A percentile compares a stretch with the other conserved stretches of the same genome.
phyloP scores from a whole-genome alignment of 2,888 invertebrate species.

The Erebia epiphron region DNA sequence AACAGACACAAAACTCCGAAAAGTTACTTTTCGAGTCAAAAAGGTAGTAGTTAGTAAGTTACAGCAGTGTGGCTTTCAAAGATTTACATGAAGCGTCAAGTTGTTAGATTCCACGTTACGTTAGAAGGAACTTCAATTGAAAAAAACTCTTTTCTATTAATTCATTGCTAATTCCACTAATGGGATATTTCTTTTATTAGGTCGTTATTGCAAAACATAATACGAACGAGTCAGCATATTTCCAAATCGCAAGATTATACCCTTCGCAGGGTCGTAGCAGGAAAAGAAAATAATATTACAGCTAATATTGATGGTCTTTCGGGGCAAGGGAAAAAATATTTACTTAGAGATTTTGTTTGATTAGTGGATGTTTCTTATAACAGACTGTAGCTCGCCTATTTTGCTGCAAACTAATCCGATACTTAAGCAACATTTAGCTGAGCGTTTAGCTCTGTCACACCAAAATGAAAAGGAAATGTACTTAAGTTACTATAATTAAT shows the following conservation, averaged over 20 bases:
- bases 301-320: slow-evolving; percentile 15
- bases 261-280: not conserved
- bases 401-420: not conserved
- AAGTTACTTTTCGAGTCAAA: too few relatives aligned
- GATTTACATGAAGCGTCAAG: too few relatives aligned
- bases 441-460: too few relatives aligned
- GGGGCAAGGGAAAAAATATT: slow-evolving; percentile 8
- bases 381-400: not conserved
- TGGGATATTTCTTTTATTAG: slow-evolving; percentile 3
- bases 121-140: not conserved
- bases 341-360: slow-evolving; percentile 8
- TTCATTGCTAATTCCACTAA: not conserved
- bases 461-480: too few relatives aligned
- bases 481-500: too few relatives aligned
- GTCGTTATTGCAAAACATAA: slow-evolving; percentile 8
- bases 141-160: not conserved
- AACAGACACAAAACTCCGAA: too few relatives aligned
- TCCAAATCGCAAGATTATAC: not conserved
- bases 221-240: slow-evolving; percentile 4
- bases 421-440: not conserved
- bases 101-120: too few relatives aligned
- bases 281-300: slow-evolving; percentile 19
- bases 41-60: too few relatives aligned
- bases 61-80: too few relatives aligned
- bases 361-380: not conserved